phyloP scores from a whole-genome alignment of 2,888 invertebrate species.

The Aleiodes alternator region DNA sequence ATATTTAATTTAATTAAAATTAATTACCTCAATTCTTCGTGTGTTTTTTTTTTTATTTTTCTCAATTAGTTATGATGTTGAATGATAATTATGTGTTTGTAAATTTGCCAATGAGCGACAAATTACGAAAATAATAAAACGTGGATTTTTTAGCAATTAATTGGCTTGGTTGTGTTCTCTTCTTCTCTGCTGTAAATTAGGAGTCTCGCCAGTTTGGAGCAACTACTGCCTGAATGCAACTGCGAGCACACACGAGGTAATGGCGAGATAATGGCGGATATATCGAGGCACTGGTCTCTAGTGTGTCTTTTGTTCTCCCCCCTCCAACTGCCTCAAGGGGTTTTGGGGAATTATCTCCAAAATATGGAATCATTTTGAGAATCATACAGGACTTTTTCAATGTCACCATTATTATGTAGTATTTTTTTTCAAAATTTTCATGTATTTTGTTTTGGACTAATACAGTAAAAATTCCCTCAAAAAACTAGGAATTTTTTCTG shows the following conservation, averaged over 20 bases:
- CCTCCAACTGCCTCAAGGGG: neutral
- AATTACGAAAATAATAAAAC: neutral
- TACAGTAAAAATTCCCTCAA: no score
- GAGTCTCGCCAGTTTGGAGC: slow-evolving; percentile 60
- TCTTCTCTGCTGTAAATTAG: slow-evolving; percentile 15
- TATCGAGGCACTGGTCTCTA: neutral
- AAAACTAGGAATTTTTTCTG: neutral
- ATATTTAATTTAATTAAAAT: neutral
- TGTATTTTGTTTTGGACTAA: no score
- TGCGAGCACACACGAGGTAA: slow-evolving; percentile 52
- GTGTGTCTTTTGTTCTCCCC: neutral
- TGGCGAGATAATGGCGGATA: slow-evolving; percentile 56
- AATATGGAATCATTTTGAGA: neutral
- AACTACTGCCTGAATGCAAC: slow-evolving; percentile 67
- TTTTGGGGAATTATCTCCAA: neutral
- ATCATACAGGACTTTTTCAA: no score
- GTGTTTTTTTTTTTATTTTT: neutral
- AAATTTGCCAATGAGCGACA: neutral
- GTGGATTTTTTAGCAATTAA: slow-evolving; percentile 39
- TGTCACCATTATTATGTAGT: no score
- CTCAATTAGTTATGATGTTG: no score
- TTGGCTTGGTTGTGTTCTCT: slow-evolving; percentile 28
- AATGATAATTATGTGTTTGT: neutral
- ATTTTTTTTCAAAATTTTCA: no score
- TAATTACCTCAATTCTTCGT: slow-evolving; percentile 24